Base-by-base conservation (phyloP, 2,113 vertebrate genomes). In the Melanostigma gelatinosum region DNA sequence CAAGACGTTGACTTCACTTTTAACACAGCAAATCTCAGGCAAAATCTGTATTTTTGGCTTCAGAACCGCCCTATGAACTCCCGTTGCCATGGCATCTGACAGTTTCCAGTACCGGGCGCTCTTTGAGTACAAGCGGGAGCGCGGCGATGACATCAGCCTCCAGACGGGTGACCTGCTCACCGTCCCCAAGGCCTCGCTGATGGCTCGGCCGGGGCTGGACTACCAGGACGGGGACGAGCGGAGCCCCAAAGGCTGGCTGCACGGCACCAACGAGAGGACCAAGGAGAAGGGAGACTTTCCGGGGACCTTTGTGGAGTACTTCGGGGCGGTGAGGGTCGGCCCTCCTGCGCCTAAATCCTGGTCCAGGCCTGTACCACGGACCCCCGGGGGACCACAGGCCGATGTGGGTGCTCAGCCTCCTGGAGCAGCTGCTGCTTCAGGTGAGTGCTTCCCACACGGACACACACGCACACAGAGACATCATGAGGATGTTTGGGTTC, bases 231-330 rank as follows among this genome's bases (percentile, higher is more conserved):
- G 95, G 4, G 95, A 93, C 0, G 95, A 96, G 85, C 87, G 86
- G 4, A 95, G 32, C 88, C 95, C 95, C 75, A 90, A 92, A 18
- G 96, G 95, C 9, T 95, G 95, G 95, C 93, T 97, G 77, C 94
- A 95, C 3, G 96, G 96, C 79, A 81, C 94, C 91, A 96, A 96
- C 20, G 95, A 97, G 75, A 88, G 93, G 86, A 96, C 94, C 91
- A 96, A 95, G 86, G 96, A 97, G 79, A 93, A 91, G 4, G 95
- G 96, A 0, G 85, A 95, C 92, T 96, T 97, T 67, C 96, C 96
- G 0, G 94, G 96, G 82, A 96, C 95, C 22, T 96, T 95, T 84
- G 96, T 96, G 92, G 96, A 97, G 85, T 96, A 95, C 62, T 88
- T 96, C 29, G 95, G 95, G 12, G 91, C 87, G 0, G 3, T 93